These are phyloP conservation scores for Cranoglanis bouderius DNA, from an alignment of 2,113 vertebrate genomes.

Conservation along the genomic window DNA sequence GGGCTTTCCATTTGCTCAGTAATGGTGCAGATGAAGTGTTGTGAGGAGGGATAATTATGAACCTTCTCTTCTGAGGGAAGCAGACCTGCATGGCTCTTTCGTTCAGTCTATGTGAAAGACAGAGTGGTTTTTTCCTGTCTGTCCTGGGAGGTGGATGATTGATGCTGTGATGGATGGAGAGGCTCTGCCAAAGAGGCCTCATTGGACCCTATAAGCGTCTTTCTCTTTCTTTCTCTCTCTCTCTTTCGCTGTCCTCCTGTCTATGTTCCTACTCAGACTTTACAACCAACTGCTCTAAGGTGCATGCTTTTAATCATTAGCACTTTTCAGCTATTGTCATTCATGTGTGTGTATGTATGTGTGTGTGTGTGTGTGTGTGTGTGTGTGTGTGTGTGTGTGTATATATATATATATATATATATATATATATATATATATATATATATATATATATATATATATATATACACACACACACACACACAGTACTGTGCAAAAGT, in stretches of 20 bases:
- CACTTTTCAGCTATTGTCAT: conserved; percentile 22
- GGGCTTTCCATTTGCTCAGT: conserved; percentile 33
- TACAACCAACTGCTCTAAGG: conserved; percentile 29
- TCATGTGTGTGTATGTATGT: neutral
- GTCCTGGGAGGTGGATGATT: conserved; percentile 55
- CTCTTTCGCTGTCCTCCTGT: conserved; percentile 11
- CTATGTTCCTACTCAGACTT: conserved; percentile 26
- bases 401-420: too few species aligned
- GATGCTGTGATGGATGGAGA: conserved; percentile 55
- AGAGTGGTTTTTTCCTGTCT: conserved; percentile 47
- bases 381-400: neutral
- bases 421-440: too few species aligned
- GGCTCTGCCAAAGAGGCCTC: conserved; percentile 56
- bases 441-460: too few species aligned
- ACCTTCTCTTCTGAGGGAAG: conserved; percentile 22
- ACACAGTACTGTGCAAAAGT: too few species aligned
- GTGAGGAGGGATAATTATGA: conserved; percentile 52
- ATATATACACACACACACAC: too few species aligned
- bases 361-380: neutral
- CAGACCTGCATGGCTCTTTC: conserved; percentile 31
- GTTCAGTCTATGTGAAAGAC: conserved; percentile 44
- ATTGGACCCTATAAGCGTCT: conserved; percentile 41
- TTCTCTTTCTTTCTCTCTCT: neutral
- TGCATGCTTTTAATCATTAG: conserved; percentile 48
- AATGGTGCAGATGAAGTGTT: conserved; percentile 52